phyloP scores from a whole-genome alignment of 2,113 vertebrate species.

The Oreocharis arfaki region DNA sequence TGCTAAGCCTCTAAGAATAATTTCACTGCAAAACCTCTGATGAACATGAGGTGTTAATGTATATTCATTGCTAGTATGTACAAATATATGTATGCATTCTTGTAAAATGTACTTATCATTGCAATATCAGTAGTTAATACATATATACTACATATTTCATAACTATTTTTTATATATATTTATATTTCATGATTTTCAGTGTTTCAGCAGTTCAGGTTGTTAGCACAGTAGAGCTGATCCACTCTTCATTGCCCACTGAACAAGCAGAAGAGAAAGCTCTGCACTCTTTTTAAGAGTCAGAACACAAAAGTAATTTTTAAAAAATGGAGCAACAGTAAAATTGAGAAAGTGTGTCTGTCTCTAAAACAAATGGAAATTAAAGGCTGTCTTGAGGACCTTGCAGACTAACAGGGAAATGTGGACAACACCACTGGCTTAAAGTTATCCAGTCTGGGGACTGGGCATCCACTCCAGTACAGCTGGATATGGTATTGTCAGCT shows the following conservation, averaged over 20 bases:
- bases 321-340: not conserved
- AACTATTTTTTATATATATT: not conserved
- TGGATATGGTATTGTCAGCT: not conserved
- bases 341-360: not conserved
- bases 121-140: not conserved
- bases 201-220: not conserved
- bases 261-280: not conserved
- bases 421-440: not conserved
- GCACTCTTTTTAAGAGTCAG: not conserved
- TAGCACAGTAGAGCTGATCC: not conserved
- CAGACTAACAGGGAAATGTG: not conserved
- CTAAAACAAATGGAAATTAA: not conserved
- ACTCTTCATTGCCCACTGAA: not conserved
- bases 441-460: not conserved
- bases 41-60: not conserved
- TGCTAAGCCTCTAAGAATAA: not conserved
- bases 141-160: not conserved
- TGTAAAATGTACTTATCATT: not conserved
- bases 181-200: not conserved
- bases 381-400: not conserved
- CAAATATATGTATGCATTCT: not conserved
- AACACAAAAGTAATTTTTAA: not conserved
- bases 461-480: not conserved
- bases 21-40: not conserved
- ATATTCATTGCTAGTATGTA: not conserved